Conservation (phyloP, 2,113 vertebrate genomes). For the Camelus bactrianus region DNA sequence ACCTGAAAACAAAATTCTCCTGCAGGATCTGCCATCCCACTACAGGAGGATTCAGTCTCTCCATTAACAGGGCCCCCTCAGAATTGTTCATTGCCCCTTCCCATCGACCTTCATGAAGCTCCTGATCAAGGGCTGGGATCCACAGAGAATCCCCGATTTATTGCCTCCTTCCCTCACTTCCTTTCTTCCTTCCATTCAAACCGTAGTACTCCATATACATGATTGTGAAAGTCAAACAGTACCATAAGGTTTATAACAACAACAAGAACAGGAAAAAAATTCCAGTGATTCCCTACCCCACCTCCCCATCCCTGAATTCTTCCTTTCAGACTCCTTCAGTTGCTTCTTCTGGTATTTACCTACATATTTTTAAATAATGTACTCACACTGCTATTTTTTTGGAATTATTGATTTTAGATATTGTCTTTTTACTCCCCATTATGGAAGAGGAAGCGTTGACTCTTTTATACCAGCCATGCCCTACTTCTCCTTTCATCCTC, state of each 20-base stretch:
- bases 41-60: neutral
- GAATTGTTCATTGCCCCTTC: neutral
- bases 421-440: neutral
- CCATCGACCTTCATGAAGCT: too few relatives aligned
- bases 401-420: neutral
- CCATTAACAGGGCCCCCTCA: rapidly evolving
- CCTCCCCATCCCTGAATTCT: neutral
- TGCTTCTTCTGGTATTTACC: neutral
- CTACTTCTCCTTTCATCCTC: neutral
- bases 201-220: neutral
- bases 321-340: neutral
- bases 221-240: neutral
- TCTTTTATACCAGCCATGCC: neutral
- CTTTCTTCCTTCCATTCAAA: neutral
- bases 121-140: neutral
- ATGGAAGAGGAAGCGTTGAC: neutral
- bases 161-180: neutral
- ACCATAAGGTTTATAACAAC: neutral
- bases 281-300: neutral
- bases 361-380: neutral
- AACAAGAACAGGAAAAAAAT: neutral
- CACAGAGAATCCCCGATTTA: neutral
- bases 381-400: neutral
- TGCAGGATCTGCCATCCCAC: neutral
- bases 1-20: neutral